These are phyloP conservation scores for Cottoperca gobio DNA, from an alignment of 2,797 vertebrate species.

Conservation along the genomic window DNA sequence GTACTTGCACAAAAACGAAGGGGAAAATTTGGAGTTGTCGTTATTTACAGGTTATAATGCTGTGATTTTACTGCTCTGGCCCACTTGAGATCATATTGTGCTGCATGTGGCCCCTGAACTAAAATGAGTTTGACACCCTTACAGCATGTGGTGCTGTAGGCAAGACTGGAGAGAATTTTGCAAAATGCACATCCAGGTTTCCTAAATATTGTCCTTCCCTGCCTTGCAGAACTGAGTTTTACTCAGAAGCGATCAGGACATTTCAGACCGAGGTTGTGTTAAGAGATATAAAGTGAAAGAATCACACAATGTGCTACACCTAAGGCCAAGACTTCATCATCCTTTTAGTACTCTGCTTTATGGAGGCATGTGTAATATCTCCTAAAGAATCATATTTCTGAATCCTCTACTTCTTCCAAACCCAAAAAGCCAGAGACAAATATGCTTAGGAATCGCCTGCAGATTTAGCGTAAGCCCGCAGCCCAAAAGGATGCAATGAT, in stretches of 20 bases:
- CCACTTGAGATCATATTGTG: too few relatives aligned
- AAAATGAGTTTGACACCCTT: too few relatives aligned
- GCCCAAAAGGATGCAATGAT: conserved; percentile 34
- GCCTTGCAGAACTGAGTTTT: conserved; percentile 12
- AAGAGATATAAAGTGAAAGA: conserved; percentile 25
- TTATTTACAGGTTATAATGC: too few relatives aligned
- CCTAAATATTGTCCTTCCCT: background rate
- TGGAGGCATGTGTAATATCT: conserved; percentile 33
- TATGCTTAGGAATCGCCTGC: conserved; percentile 43
- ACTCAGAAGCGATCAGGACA: conserved; percentile 8
- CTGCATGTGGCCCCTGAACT: too few relatives aligned
- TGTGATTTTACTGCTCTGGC: too few relatives aligned
- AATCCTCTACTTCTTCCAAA: conserved; percentile 33
- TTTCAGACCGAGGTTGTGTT: conserved; percentile 19
- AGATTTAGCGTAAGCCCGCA: conserved; percentile 42
- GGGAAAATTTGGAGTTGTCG: too few relatives aligned
- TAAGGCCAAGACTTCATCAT: conserved; percentile 39
- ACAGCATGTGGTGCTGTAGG: background rate
- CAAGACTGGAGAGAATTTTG: background rate
- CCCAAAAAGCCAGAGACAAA: conserved; percentile 51
- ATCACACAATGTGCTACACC: conserved; percentile 31
- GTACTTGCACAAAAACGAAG: too few relatives aligned
- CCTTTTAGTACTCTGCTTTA: conserved; percentile 41
- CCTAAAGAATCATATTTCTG: conserved; percentile 48
- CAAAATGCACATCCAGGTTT: conserved; percentile 14